A percentile compares a stretch with the other conserved stretches of the same genome.
phyloP scores from a whole-genome alignment of 1,140 invertebrate species.

The Caerostris extrusa region DNA sequence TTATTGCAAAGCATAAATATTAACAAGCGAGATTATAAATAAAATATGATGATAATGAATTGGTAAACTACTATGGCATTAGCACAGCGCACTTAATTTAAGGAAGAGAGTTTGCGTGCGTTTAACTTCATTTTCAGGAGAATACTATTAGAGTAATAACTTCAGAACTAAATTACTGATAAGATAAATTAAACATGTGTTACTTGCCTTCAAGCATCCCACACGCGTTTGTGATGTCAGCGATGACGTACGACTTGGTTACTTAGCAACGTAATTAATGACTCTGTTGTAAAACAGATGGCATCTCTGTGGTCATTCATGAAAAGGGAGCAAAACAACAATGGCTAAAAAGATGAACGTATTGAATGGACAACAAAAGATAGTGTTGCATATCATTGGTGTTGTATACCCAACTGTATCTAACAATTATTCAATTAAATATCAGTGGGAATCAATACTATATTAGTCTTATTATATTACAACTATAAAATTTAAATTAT shows the following conservation, averaged over 20 bases:
- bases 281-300: background rate
- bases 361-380: background rate
- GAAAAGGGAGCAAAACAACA: background rate
- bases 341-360: background rate
- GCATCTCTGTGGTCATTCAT: background rate
- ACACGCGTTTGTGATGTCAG: conserved; percentile 26
- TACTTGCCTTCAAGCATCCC: background rate
- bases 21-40: background rate
- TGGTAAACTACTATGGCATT: background rate
- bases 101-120: background rate
- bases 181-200: background rate
- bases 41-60: background rate
- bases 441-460: no score
- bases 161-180: background rate
- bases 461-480: no score
- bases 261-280: conserved; percentile 48
- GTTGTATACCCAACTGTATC: no score
- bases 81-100: background rate
- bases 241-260: conserved; percentile 7
- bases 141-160: conserved; percentile 8
- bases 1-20: no score
- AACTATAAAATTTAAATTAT: no score
- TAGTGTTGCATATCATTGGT: background rate
- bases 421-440: no score
- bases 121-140: background rate